Conservation (phyloP, 2,113 vertebrate species). For the Antechinus stuartii region DNA sequence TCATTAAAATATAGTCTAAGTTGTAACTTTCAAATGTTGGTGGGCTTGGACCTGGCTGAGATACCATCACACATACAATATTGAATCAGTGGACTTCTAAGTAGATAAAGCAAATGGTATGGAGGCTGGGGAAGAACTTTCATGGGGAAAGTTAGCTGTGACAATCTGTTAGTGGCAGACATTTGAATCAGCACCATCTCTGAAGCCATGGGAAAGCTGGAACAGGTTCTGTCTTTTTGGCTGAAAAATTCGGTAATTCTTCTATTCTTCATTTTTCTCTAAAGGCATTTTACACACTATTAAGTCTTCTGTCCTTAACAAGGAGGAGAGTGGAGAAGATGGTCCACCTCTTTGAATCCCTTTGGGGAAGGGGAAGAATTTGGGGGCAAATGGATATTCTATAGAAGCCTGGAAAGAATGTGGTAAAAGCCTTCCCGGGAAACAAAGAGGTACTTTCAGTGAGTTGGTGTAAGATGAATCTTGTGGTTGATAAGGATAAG, state of each 20-base stretch:
- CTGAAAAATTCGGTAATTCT: not conserved
- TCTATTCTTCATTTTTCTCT: not conserved
- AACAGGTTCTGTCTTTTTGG: not conserved
- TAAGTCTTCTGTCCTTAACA: not conserved
- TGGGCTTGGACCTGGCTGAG: not conserved
- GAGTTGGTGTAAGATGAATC: slow-evolving; percentile 71
- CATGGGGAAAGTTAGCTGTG: not conserved
- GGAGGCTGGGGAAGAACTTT: not conserved
- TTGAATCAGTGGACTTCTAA: not conserved
- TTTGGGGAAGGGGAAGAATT: slow-evolving; percentile 19
- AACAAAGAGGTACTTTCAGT: slow-evolving; percentile 76
- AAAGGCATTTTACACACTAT: not conserved
- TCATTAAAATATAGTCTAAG: not conserved
- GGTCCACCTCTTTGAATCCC: not conserved
- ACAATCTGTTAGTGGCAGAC: not conserved
- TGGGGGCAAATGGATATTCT: slow-evolving; percentile 42
- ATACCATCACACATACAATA: not conserved
- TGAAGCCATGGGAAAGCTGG: not conserved
- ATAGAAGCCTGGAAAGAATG: slow-evolving; percentile 54
- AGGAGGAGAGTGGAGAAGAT: not conserved
- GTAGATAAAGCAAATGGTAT: not conserved
- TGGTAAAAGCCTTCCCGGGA: slow-evolving; percentile 66
- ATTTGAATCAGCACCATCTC: not conserved
- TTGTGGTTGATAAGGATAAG: slow-evolving; percentile 71
- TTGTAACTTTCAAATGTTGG: not conserved